Conservation (phyloP, 2,797 vertebrate genomes). For the Cuculus canorus region DNA sequence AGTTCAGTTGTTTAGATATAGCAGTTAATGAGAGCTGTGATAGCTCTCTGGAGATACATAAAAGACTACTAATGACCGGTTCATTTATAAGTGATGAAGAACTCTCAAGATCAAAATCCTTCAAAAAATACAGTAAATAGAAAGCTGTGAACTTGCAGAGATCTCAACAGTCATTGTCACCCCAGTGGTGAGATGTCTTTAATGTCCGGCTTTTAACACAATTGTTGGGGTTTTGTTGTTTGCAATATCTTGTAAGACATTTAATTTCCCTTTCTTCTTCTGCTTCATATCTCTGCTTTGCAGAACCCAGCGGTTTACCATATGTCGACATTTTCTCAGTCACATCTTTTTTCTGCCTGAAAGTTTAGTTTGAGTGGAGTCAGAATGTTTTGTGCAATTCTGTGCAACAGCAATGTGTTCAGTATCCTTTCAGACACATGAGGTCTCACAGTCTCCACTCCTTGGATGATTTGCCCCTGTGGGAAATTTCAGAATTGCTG, state of each 20-base stretch:
- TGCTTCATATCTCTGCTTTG: neutral
- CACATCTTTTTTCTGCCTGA: neutral
- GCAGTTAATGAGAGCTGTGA: slow-evolving; percentile 53
- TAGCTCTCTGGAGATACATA: slow-evolving; percentile 62
- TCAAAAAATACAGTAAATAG: slow-evolving; percentile 37
- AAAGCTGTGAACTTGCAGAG: slow-evolving; percentile 3
- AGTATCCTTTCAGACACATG: neutral
- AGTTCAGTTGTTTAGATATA: slow-evolving; percentile 48
- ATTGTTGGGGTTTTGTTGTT: neutral
- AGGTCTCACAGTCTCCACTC: neutral
- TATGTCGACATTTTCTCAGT: neutral
- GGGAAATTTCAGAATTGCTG: neutral
- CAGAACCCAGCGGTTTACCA: neutral
- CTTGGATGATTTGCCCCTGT: neutral
- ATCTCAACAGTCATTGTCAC: slow-evolving; percentile 1
- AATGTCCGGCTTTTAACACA: neutral
- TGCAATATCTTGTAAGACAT: neutral
- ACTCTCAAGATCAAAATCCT: slow-evolving; percentile 59
- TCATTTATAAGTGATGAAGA: slow-evolving; percentile 72
- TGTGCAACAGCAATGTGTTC: neutral
- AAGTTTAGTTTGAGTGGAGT: neutral
- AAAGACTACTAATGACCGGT: slow-evolving; percentile 66
- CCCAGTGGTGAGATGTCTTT: neutral
- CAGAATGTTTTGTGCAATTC: neutral
- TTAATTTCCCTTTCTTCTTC: slow-evolving; percentile 1